Base-by-base conservation (phyloP, 2,797 vertebrate species). In the Chloroceryle inda region DNA sequence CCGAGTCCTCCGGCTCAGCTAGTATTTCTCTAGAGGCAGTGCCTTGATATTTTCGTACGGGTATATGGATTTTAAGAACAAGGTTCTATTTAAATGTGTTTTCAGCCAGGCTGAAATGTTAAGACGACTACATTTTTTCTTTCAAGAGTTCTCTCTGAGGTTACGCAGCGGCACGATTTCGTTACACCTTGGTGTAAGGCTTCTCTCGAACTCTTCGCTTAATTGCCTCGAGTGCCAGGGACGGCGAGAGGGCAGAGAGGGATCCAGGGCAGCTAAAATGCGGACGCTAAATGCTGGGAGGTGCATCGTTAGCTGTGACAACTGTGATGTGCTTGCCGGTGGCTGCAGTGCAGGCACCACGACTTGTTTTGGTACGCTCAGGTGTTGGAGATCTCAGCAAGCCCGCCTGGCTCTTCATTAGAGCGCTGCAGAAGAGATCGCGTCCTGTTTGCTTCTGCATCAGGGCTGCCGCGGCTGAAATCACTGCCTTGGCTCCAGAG, bases 241-340 rank as follows among this genome's bases (percentile, higher is more conserved):
- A 42, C 0, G 1, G 24, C 0, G 1, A 19, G 45, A 49, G 56
- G 56, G 27, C 55, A 49, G 52, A 8, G 33, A 13, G 22, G 61
- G 24, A 53, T 33, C 15, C 31, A 22, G 69, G 37, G 26, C 12
- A 19, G 78, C 76, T 61, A 31, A 86, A 78, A 26, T 2, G 63
- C 11, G 38, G 44, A 9, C 27, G 29, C 9, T 22, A 9, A n/a
- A 49, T 52, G 21, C 8, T 27, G 38, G 37, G 33, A 40, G 31
- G 14, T 26, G 22, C 69, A n/a, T 71, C 77, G 24, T 6, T 20
- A 10, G 18, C 77, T 55, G 52, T 10, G 49, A 38, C 63, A 49
- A 18, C 29, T 10, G 13, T 6, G 22, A 5, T 27, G 19, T 68
- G 26, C 64, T 87, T 87, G 64, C 69, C 20, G 63, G 66, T 2